Evolutionary conservation across 1,140 invertebrate species (phyloP).

Genomic region (Cherax destructor): DNA sequence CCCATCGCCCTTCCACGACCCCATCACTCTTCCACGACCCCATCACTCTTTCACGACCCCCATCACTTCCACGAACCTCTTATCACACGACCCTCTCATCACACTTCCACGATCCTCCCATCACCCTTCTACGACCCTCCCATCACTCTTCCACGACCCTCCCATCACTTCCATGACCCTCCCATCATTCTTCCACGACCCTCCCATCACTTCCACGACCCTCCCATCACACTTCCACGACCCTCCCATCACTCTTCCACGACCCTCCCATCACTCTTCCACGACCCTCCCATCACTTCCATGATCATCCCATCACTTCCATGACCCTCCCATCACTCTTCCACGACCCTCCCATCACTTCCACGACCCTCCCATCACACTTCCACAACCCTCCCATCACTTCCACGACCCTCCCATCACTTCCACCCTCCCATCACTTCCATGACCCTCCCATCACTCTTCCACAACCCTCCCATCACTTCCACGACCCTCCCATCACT

Average conservation of each 20-base stretch:
- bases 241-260: too few species aligned
- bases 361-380: not conserved
- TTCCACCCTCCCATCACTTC: too few species aligned
- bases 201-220: not conserved
- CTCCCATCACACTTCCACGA: not conserved
- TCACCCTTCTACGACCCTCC: not conserved
- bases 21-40: not conserved
- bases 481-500: not conserved
- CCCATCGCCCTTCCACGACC: too few species aligned
- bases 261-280: not conserved
- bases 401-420: not conserved
- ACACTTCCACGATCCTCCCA: not conserved
- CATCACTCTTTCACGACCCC: not conserved
- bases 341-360: not conserved
- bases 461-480: not conserved
- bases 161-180: not conserved
- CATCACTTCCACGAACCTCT: not conserved
- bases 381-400: not conserved
- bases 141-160: not conserved
- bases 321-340: not conserved
- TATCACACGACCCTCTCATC: not conserved
- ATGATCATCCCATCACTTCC: not conserved
- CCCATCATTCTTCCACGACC: not conserved
- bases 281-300: not conserved
- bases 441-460: not conserved